Evolutionary conservation across 2,113 vertebrate species (phyloP), one percentile per base, ranked within the genome.

Genomic region (Chroicocephalus ridibundus): DNA sequence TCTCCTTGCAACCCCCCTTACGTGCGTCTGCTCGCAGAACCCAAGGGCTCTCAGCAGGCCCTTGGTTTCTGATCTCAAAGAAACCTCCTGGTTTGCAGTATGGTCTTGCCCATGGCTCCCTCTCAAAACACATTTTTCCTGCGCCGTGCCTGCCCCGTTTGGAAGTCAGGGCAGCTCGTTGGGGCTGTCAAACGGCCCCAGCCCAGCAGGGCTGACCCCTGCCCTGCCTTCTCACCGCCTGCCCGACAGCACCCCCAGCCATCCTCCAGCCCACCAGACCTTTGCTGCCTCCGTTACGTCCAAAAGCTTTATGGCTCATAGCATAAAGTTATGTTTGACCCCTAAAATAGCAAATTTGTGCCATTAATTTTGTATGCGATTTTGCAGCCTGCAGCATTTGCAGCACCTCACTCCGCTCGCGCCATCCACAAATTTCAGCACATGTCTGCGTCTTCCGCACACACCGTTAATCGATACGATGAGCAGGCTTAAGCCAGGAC

Each of bases 381-480:
- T 78, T 58, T 46, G n/a, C 74, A 55, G 22, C 8, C n/a, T 26
- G 6, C 36, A 4, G 34, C 14, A 27, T 32, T 32, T 13, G 51
- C 75, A 68, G 68, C n/a, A 25, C 25, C 90, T 69, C 22, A 1
- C 29, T 46, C 71, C 40, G 21, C 32, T 87, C 51, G 4, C 2
- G 5, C 27, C 40, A 40, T 13, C 25, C 46, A 10, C 29, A 5
- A 26, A 11, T 61, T 40, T 65, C 2, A 2, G 62, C 7, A 1
- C 38, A 46, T 0, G 0, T 40, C 55, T 40, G 17, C 61, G 51
- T 27, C 60, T 58, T 32, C 60, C 2, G 0, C 69, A 78, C 27
- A 17, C 19, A 4, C 3, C 36, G 26, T 25, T 21, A 47, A 52
- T 19, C 2, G 3, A 34, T 66, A 52, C 18, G 25, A 11, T 3